Percentiles rank a stretch among this genome's conserved stretches.
Evolutionary conservation across 2,797 vertebrate genomes (phyloP).

Genomic region (Heliangelus exortis): DNA sequence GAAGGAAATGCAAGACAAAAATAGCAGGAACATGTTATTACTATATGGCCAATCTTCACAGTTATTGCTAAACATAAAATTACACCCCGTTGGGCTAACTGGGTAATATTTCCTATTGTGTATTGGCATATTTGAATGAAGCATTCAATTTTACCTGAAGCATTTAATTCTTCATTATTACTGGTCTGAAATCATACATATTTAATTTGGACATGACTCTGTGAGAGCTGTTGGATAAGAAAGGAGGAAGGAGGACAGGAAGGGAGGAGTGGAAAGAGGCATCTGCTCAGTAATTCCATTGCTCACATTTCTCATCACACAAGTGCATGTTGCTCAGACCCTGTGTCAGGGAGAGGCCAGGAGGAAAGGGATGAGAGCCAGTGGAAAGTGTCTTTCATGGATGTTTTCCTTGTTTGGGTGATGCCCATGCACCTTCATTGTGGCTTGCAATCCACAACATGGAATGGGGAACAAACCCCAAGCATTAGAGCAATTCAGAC

Average conservation of each 20-base stretch:
- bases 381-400: neutral
- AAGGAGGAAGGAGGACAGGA: neutral
- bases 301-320: accelerated
- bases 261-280: neutral
- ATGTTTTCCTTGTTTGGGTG: neutral
- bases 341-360: neutral
- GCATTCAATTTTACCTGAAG: neutral
- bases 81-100: neutral
- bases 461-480: neutral
- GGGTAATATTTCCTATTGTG: neutral
- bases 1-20: neutral
- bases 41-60: neutral
- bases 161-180: neutral
- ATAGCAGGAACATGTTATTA: neutral
- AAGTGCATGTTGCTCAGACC: accelerated
- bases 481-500: accelerated
- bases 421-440: neutral
- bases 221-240: neutral
- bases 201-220: neutral
- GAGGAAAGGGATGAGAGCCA: neutral
- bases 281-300: neutral
- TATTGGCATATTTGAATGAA: neutral
- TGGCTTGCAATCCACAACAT: neutral
- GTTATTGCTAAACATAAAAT: neutral
- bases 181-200: neutral